Evolutionary conservation across 2,797 vertebrate species (phyloP), one percentile per base, ranked within the genome.

Genomic region (Neosalanx taihuensis): DNA sequence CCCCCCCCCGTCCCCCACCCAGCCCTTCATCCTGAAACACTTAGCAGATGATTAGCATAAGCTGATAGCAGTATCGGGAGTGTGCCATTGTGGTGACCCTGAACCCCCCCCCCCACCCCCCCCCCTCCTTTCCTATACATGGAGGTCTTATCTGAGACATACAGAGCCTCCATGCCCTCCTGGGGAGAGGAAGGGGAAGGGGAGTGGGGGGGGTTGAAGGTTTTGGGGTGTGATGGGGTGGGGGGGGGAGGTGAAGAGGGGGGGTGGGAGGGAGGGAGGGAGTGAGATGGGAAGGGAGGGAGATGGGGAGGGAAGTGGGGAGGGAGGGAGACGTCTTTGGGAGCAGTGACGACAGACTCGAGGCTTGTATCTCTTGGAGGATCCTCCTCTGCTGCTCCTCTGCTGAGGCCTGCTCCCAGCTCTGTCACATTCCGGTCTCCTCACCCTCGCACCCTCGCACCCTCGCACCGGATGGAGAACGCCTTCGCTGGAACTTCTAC

Each of bases 21-120:
- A 41, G 37, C 79, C 79, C 77, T 79, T 85, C 83, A 60, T 86
- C 86, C 88, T 78, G 83, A 92, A 90, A 90, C 91, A 91, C 92
- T 94, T 92, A 92, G 91, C 88, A 78, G 85, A 80, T 88, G 89
- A 93, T 94, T 92, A 93, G 92, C 92, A 93, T 94, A 91, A 90
- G 89, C 88, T 92, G 92, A 93, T 92, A 92, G 89, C 74, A 73
- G 89, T 93, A 92, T 93, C 91, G 85, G 86, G 75, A 90, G 85
- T 75, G 71, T 78, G 88, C 86, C 89, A 86, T 90, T 88, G 89
- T 86, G 84, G 86, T 93, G 90, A 93, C 91, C 92, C 91, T 88
- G 88, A 86, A 85, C 83, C 64, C 69, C 76, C 73, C 74, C 41
- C 53, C 37, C 12, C 23, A 85, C 83, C 64, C 69, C 76, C 73